Conservation (phyloP, 2,888 invertebrate genomes). For the Hipparchia sbordonii region DNA sequence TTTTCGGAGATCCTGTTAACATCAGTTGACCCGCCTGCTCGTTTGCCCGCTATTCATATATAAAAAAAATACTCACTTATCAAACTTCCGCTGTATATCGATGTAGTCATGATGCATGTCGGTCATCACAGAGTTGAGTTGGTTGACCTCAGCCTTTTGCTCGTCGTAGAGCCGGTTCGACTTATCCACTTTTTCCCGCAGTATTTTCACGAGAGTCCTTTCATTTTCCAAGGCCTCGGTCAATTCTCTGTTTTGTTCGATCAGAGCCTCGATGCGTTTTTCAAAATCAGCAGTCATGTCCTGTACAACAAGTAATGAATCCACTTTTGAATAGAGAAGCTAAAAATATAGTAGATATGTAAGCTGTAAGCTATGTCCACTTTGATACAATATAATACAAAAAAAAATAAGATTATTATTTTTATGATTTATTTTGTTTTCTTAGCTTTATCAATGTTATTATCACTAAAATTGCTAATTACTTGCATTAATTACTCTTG, state of each 20-base stretch:
- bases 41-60: too few species aligned
- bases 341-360: neutral
- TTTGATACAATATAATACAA: neutral
- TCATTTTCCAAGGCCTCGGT: conserved; percentile 79
- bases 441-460: too few species aligned
- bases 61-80: conserved; percentile 59
- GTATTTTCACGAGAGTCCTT: conserved; percentile 74
- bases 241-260: conserved; percentile 76
- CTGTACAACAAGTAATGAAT: conserved; percentile 58
- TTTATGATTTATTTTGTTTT: too few species aligned
- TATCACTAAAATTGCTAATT: neutral
- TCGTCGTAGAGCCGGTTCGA: conserved; percentile 75
- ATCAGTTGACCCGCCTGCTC: too few species aligned
- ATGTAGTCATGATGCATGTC: conserved; percentile 74
- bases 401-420: too few species aligned
- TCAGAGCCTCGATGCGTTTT: conserved; percentile 73
- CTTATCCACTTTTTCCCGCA: conserved; percentile 78
- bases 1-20: too few species aligned
- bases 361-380: neutral
- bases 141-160: conserved; percentile 75
- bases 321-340: neutral
- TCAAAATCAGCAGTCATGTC: conserved; percentile 68
- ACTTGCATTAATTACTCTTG: neutral
- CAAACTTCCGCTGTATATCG: conserved; percentile 70
- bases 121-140: conserved; percentile 65